Base-by-base conservation (phyloP, 2,797 vertebrate species). In the Sebastes iracundus region DNA sequence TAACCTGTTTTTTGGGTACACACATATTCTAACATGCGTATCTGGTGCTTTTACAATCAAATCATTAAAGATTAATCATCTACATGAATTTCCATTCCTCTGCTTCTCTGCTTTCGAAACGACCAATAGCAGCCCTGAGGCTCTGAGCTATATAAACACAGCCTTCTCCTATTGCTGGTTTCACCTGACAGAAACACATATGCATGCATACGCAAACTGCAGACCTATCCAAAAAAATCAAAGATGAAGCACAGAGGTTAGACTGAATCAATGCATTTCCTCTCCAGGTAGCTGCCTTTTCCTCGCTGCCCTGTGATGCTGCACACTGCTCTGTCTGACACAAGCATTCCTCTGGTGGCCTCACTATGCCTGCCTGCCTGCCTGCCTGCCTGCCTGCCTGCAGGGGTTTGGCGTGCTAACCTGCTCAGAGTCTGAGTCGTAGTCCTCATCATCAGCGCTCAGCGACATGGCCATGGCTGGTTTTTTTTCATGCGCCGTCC, bases 371-470 rank as follows among this genome's bases (percentile, higher is more conserved):
- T 42, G 38, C 38, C 38, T 42, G 38, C 35, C 35, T 38, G 35
- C 35, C 32, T 33, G 10, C 33, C 38, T 42, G 35, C 35, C 35
- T 38, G 85, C 72, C 88, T 14, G 85, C 72, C 88, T 91, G 87
- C 84, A 83, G 83, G 87, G 88, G 80, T 84, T 90, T 52, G 55
- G 80, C 65, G 86, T 81, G 90, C 96, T 93, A 93, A 97, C 97
- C 97, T 97, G 97, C 93, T 98, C 97, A 86, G 97, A 95, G 92
- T 98, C 97, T 73, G 97, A 98, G 86, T 98, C 97, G 95, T 97
- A 98, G 94, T 98, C 98, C 92, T 98, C 98, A 94, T 99, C 97
- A 88, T 99, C 97, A 84, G 97, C 96, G 93, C 97, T 98, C 94
- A 97, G 96, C 93, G 98, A 97, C 96, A 98, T 97, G 95, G 97